Percentiles rank a stretch among this genome's conserved stretches.
phyloP scores from a whole-genome alignment of 2,113 vertebrate species.

The Cranoglanis bouderius region DNA sequence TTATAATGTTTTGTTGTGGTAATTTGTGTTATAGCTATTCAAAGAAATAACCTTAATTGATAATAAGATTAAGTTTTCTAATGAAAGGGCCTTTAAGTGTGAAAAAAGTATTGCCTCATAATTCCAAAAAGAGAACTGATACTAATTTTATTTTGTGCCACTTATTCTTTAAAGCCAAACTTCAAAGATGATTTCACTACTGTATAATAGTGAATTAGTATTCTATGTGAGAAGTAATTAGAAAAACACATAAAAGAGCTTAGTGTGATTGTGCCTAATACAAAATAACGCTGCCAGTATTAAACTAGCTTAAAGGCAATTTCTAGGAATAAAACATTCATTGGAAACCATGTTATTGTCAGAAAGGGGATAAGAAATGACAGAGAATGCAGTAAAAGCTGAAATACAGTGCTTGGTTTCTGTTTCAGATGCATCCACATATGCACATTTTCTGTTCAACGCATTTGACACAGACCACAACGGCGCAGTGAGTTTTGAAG shows the following conservation, averaged over 20 bases:
- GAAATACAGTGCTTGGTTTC: constrained; percentile 32
- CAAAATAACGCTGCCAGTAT: neutral
- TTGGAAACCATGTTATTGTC: neutral
- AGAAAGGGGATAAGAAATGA: neutral
- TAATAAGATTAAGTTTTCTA: neutral
- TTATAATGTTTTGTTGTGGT: neutral
- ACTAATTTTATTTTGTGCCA: neutral
- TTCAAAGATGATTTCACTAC: neutral
- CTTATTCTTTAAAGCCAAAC: neutral
- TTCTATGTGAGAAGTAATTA: constrained; percentile 32
- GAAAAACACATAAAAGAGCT: constrained; percentile 32
- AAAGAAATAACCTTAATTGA: neutral
- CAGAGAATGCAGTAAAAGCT: neutral
- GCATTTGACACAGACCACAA: constrained; percentile 98
- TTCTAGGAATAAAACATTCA: neutral
- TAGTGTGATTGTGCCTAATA: neutral
- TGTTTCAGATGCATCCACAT: constrained; percentile 90
- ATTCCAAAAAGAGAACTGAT: neutral
- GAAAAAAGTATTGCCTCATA: neutral
- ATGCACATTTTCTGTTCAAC: constrained; percentile 97
- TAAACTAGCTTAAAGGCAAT: neutral
- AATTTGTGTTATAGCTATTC: neutral
- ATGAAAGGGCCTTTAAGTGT: neutral
- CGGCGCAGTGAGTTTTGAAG: constrained; percentile 97
- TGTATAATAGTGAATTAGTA: neutral